phyloP scores from a whole-genome alignment of 1,140 invertebrate genomes.

The Psilanteris sp. region DNA sequence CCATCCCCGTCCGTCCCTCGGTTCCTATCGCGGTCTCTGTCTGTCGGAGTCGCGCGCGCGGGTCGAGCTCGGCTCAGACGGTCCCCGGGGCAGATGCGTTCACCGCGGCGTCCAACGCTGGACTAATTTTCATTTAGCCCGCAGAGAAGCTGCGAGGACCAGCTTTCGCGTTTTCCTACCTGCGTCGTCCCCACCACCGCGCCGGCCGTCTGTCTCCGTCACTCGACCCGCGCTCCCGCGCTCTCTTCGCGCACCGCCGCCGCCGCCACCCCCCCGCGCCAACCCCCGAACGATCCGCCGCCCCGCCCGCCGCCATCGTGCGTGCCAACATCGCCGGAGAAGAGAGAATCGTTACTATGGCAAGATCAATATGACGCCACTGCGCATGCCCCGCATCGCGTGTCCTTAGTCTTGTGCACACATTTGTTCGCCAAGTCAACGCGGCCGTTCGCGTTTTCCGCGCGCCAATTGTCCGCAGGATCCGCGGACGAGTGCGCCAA shows the following conservation, averaged over 20 bases:
- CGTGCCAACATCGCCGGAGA: conserved; percentile 75
- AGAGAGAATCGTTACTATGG: conserved; percentile 79
- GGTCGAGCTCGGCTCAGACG: too few species aligned
- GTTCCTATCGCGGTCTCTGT: too few species aligned
- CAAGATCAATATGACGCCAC: conserved; percentile 78
- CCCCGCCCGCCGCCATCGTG: conserved; percentile 67
- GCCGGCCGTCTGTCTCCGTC: conserved; percentile 38
- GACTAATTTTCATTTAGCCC: conserved; percentile 78
- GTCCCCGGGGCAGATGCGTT: conserved; percentile 63
- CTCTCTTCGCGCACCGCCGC: conserved; percentile 11
- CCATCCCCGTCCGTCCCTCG: too few species aligned
- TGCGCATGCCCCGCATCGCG: conserved; percentile 72
- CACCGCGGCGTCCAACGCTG: conserved; percentile 76
- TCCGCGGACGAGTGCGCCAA: too few species aligned
- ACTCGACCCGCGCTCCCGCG: too few species aligned
- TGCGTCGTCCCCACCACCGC: conserved; percentile 49
- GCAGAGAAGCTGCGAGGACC: conserved; percentile 64
- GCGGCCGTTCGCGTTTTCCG: too few species aligned
- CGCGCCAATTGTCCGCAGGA: too few species aligned
- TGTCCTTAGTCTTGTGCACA: conserved; percentile 63
- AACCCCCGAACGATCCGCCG: conserved; percentile 35
- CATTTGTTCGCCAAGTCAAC: too few species aligned
- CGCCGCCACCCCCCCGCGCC: conserved; percentile 21
- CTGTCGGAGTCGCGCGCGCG: too few species aligned
- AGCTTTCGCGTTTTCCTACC: conserved; percentile 64